phyloP scores from a whole-genome alignment of 2,888 invertebrate genomes.

The Fragum whitleyi region DNA sequence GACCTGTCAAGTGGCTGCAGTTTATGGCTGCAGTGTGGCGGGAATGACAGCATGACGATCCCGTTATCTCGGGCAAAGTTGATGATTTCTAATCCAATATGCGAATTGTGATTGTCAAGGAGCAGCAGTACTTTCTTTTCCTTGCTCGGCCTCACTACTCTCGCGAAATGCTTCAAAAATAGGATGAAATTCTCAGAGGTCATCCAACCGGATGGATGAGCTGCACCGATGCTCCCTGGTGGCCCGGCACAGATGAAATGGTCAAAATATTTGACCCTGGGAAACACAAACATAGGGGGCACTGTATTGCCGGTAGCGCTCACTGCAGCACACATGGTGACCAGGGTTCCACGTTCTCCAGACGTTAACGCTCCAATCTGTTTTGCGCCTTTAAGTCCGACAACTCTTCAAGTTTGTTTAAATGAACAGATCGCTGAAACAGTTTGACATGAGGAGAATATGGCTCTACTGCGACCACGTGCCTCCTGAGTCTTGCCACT shows the following conservation, averaged over 20 bases:
- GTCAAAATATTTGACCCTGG: conserved; percentile 47
- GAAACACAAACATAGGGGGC: conserved; percentile 60
- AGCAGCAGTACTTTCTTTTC: conserved; percentile 74
- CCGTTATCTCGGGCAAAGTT: conserved; percentile 81
- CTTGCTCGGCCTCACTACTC: conserved; percentile 69
- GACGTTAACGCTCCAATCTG: conserved; percentile 58
- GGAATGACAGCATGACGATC: conserved; percentile 83
- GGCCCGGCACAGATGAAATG: conserved; percentile 47
- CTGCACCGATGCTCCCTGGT: conserved; percentile 35
- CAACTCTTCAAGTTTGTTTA: conserved; percentile 42
- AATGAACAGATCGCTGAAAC: conserved; percentile 51
- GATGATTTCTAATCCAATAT: conserved; percentile 65
- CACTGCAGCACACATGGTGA: conserved; percentile 43
- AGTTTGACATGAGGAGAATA: conserved; percentile 39
- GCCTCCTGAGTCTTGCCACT: conserved; percentile 43
- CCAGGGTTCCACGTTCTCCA: conserved; percentile 50
- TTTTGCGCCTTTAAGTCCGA: conserved; percentile 38
- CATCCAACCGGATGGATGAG: conserved; percentile 76
- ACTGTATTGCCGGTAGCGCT: conserved; percentile 51
- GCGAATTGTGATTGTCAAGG: conserved; percentile 79
- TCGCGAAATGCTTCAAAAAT: conserved; percentile 76
- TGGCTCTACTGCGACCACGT: conserved; percentile 64
- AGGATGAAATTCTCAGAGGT: conserved; percentile 70
- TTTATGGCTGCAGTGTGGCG: conserved; percentile 85
- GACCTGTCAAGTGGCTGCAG: conserved; percentile 85